Evolutionary conservation across 1,140 invertebrate species (phyloP).

Genomic region (Apis florea): DNA sequence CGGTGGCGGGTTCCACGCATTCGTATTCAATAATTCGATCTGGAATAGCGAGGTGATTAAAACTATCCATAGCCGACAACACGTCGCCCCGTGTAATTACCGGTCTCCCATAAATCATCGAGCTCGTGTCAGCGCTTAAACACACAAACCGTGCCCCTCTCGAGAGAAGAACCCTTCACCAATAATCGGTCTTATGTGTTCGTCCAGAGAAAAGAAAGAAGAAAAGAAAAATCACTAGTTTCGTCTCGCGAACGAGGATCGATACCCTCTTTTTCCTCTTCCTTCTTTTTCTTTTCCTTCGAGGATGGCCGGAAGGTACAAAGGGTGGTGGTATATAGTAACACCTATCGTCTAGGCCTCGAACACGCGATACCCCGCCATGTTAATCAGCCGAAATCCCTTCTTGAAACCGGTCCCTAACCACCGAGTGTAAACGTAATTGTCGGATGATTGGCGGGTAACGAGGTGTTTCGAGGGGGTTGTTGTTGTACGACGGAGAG

Average conservation of each 20-base stretch:
- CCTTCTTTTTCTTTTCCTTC: not conserved
- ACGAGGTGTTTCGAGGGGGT: conserved; percentile 32
- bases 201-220: not conserved
- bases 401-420: conserved; percentile 38
- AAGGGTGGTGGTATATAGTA: not conserved
- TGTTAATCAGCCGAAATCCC: not conserved
- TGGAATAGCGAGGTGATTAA: conserved; percentile 31
- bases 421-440: conserved; percentile 46
- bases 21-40: conserved; percentile 37
- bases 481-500: not conserved
- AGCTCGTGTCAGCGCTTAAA: conserved; percentile 35
- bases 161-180: not conserved
- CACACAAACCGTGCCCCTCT: conserved; percentile 33
- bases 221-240: not conserved
- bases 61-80: conserved; percentile 21
- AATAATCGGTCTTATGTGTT: conserved; percentile 27
- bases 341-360: not conserved
- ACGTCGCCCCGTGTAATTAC: conserved; percentile 36
- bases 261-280: too few species aligned
- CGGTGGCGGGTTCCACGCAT: not conserved
- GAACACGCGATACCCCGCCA: conserved; percentile 26
- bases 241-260: not conserved
- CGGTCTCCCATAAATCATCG: conserved; percentile 26
- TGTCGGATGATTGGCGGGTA: conserved; percentile 26
- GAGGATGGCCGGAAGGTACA: conserved; percentile 1